Percentiles rank a stretch among this genome's conserved stretches.
Evolutionary conservation across 2,113 vertebrate genomes (phyloP).

Genomic region (Hucho hucho): DNA sequence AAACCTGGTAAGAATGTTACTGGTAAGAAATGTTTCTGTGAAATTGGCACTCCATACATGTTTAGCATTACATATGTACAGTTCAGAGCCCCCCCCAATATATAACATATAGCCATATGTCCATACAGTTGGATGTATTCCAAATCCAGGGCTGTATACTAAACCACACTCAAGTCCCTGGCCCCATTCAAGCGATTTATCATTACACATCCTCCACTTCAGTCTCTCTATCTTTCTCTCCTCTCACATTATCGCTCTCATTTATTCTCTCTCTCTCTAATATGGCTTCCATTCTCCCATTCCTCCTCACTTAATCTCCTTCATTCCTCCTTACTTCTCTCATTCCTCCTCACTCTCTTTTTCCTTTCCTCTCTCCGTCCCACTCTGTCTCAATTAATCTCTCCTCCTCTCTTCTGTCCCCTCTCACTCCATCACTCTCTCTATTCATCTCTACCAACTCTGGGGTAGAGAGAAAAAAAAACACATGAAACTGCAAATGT

Average conservation of each 20-base stretch:
- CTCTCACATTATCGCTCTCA: neutral
- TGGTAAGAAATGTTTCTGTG: too few species aligned
- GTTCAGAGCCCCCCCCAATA: too few species aligned
- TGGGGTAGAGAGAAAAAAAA: neutral
- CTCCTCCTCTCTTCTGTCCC: conserved; percentile 19
- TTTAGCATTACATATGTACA: too few species aligned
- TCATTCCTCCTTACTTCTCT: conserved; percentile 3
- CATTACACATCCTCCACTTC: conserved; percentile 2
- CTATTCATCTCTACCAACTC: neutral
- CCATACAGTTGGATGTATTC: too few species aligned
- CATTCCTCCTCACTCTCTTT: neutral
- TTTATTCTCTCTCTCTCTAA: conserved; percentile 9
- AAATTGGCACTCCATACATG: too few species aligned
- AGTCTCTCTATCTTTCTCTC: neutral
- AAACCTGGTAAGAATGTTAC: too few species aligned
- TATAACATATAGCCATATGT: too few species aligned
- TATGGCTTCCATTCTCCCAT: neutral
- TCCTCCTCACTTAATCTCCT: neutral
- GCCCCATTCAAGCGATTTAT: conserved; percentile 45
- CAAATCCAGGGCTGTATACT: too few species aligned
- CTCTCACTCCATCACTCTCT: conserved; percentile 11
- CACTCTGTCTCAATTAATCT: conserved; percentile 16
- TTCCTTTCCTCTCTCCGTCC: conserved; percentile 11
- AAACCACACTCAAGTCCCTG: neutral
- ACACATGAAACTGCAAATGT: too few species aligned